Base-by-base conservation (phyloP, 2,113 vertebrate species). In the Poecilia latipinna region DNA sequence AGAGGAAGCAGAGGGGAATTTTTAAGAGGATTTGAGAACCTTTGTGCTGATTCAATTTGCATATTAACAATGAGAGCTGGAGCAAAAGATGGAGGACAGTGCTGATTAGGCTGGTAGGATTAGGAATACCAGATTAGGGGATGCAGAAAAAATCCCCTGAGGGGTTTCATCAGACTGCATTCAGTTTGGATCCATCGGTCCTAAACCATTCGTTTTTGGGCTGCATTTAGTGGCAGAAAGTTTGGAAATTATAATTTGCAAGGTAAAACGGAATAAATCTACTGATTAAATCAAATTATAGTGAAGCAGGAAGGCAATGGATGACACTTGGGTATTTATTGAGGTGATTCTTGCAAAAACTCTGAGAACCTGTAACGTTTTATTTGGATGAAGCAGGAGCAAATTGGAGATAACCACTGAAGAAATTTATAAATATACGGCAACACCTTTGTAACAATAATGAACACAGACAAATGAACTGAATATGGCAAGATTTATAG, bases 61-160 rank as follows among this genome's bases (percentile, higher is more conserved):
- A 84, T 77, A 31, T 63, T 70, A 66, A 77, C 12, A 61, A 70
- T 44, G 44, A 48, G 44, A 48, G 44, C 44, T 48, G 65, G 61
- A 84, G 73, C 54, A 70, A 84, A 77, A 44, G 70, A 71, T 74
- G 60, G 28, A 80, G 78, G 61, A 68, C 32, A 63, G 42, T 8
- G 1, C 3, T 29, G 74, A 60, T 24, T 60, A 75, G 64, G 12
- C 68, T 6, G 63, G 51, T n/a, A 62, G 68, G 32, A 67, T 13
- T 22, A 62, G 74, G 64, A 73, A 76, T 60, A 60, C 68, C 57
- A 54, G 31, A 26, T 61, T 13, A 29, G 62, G n/a, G 15, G 33
- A 33, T 54, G 13, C 44, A 48, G 42, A 15, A 29, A 69, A 37
- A 60, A 54, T 19, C 8, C 17, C 17, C 48, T 24, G 48, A 17